These are phyloP conservation scores for Clanis bilineata DNA, from an alignment of 2,888 invertebrate species.

Conservation along the genomic window DNA sequence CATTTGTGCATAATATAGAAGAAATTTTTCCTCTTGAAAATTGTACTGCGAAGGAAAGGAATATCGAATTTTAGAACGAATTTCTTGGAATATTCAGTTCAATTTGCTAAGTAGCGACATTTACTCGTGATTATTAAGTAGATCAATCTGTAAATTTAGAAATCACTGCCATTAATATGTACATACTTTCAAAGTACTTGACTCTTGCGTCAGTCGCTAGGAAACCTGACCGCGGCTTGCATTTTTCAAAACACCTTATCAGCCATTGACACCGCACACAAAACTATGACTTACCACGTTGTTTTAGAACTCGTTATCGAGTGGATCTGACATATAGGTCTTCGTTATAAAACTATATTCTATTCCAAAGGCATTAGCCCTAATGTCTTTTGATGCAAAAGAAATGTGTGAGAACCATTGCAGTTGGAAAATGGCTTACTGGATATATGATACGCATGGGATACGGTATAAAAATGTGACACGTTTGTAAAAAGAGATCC, in stretches of 20 bases:
- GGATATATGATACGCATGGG: constrained; percentile 16
- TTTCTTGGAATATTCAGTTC: too few relatives aligned
- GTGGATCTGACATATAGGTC: not conserved
- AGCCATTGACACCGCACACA: not conserved
- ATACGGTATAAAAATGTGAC: constrained; percentile 14
- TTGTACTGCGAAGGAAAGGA: not conserved
- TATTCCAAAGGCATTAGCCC: constrained; percentile 27
- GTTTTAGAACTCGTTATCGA: not conserved
- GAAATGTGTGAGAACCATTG: constrained; percentile 56
- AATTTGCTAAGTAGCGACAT: not conserved
- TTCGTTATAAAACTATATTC: constrained; percentile 21
- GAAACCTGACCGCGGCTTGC: constrained; percentile 52
- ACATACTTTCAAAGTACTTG: not conserved
- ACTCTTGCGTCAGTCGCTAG: constrained; percentile 35
- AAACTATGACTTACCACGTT: not conserved
- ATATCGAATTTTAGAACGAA: too few relatives aligned
- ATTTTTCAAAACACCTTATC: constrained; percentile 11
- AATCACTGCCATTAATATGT: not conserved
- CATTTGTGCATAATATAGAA: not conserved
- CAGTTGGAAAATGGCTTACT: constrained; percentile 55
- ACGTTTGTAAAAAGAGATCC: not conserved
- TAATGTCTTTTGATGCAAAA: constrained; percentile 26
- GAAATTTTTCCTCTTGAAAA: not conserved
- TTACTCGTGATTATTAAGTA: not conserved
- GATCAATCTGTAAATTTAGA: not conserved